Conservation (phyloP, 2,113 vertebrate species). For the Xyrauchen texanus region DNA sequence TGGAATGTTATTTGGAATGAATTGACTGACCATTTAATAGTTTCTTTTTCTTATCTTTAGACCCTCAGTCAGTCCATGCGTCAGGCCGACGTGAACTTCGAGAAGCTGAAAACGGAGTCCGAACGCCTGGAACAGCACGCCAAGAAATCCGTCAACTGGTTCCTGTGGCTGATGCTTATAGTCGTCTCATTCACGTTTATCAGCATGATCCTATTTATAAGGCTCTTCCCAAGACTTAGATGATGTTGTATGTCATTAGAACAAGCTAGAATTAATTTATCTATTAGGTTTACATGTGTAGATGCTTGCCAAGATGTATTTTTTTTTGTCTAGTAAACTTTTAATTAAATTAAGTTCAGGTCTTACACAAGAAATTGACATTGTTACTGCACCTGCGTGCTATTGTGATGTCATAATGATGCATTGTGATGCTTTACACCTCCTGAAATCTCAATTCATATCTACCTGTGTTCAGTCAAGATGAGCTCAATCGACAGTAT, state of each 20-base stretch:
- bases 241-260: constrained; percentile 66
- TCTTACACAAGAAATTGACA: neutral
- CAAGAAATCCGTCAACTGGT: constrained; percentile 97
- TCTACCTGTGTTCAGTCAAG: neutral
- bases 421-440: neutral
- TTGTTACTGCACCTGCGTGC: neutral
- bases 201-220: constrained; percentile 97
- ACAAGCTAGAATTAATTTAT: constrained; percentile 8
- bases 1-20: too few relatives aligned
- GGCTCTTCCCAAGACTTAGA: constrained; percentile 90
- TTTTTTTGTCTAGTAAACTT: neutral
- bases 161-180: constrained; percentile 94
- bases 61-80: constrained; percentile 89
- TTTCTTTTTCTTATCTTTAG: constrained; percentile 65
- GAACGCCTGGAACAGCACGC: constrained; percentile 93
- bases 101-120: constrained; percentile 93
- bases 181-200: constrained; percentile 95
- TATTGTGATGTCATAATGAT: neutral
- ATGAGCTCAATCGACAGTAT: too few relatives aligned
- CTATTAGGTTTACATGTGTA: neutral
- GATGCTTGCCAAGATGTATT: too few relatives aligned
- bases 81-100: constrained; percentile 93
- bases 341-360: neutral
- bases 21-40: too few relatives aligned
- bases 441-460: neutral